Evolutionary conservation across 2,888 invertebrate species (phyloP).

Genomic region (Platynereis dumerilii): DNA sequence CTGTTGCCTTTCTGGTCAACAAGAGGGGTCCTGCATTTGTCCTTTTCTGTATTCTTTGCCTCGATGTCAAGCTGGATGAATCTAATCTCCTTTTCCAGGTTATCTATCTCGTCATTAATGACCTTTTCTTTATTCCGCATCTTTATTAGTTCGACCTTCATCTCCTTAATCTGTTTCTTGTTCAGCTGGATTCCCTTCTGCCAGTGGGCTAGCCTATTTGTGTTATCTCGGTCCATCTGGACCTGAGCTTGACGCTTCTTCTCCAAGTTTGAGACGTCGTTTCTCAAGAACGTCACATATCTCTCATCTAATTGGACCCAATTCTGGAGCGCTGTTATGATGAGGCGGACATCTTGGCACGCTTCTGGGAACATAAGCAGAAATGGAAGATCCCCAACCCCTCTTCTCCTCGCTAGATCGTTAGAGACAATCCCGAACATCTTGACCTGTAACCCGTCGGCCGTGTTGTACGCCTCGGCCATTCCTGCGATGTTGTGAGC

Average conservation of each 20-base stretch:
- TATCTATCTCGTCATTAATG: conserved; percentile 41
- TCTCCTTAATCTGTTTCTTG: conserved; percentile 40
- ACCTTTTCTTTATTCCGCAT: conserved; percentile 41
- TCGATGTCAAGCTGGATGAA: conserved; percentile 48
- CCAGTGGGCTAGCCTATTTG: conserved; percentile 42
- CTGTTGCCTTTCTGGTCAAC: conserved; percentile 4
- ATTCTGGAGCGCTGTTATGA: conserved; percentile 41
- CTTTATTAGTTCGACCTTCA: conserved; percentile 42
- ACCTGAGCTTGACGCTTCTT: conserved; percentile 40
- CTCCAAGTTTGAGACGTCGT: conserved; percentile 47
- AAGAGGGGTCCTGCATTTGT: not conserved
- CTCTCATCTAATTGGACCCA: conserved; percentile 51
- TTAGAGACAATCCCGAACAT: conserved; percentile 47
- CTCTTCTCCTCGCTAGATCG: conserved; percentile 43
- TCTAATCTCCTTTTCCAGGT: conserved; percentile 41
- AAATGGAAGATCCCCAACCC: conserved; percentile 47
- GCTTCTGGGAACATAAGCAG: conserved; percentile 49
- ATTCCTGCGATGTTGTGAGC: conserved; percentile 45
- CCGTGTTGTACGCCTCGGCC: conserved; percentile 31
- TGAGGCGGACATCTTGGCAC: conserved; percentile 48
- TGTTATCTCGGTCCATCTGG: conserved; percentile 38
- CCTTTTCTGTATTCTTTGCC: conserved; percentile 45
- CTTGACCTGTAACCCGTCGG: conserved; percentile 41
- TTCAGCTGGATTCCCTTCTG: conserved; percentile 45
- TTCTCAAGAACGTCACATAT: conserved; percentile 47